Conservation (phyloP, 2,113 vertebrate genomes). For the Saccopteryx bilineata region DNA sequence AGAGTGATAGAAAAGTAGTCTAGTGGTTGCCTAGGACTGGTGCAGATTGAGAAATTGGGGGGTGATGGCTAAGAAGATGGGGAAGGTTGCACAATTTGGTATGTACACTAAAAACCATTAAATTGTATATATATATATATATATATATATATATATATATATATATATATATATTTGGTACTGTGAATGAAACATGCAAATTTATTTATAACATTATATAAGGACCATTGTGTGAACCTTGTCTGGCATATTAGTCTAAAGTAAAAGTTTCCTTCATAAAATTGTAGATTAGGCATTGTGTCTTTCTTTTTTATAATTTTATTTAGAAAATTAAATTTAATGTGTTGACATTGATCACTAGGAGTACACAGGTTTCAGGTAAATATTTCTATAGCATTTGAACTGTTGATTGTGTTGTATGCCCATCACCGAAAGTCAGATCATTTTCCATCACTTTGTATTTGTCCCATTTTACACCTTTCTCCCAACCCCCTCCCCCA, state of each 20-base stretch:
- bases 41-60: neutral
- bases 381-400: no score
- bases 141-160: no score
- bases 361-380: no score
- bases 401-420: no score
- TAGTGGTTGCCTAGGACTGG: neutral
- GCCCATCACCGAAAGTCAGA: no score
- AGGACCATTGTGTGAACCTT: slow-evolving; percentile 44
- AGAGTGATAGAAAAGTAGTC: neutral
- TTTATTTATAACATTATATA: slow-evolving; percentile 69
- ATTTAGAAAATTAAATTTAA: no score
- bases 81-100: neutral
- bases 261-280: neutral
- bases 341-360: no score
- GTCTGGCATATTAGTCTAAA: slow-evolving; percentile 55
- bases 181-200: slow-evolving; percentile 76
- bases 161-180: slow-evolving; percentile 32
- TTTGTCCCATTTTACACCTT: no score
- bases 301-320: slow-evolving; percentile 26
- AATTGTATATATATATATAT: neutral
- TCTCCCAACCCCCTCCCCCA: no score
- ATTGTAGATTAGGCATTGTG: slow-evolving; percentile 20
- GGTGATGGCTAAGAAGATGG: neutral
- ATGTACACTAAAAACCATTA: slow-evolving; percentile 5
- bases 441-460: no score